Conservation (phyloP, 2,888 invertebrate genomes). For the Carterocephalus palaemon region DNA sequence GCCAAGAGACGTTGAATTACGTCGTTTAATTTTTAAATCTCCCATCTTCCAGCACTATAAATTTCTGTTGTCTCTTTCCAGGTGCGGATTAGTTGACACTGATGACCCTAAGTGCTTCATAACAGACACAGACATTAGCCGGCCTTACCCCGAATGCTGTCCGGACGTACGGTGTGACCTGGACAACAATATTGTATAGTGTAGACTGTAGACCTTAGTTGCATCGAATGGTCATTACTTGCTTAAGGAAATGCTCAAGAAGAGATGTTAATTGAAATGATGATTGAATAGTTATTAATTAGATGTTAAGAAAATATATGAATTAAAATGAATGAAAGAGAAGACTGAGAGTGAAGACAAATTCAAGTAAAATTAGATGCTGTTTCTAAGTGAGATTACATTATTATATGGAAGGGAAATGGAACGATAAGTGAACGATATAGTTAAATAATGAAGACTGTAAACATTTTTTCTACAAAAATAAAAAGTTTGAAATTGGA, state of each 20-base stretch:
- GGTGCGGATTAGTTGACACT: slow-evolving; percentile 47
- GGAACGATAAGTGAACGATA: no score
- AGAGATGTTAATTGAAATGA: neutral
- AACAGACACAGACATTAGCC: slow-evolving; percentile 43
- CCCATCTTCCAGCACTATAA: no score
- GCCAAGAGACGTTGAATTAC: no score
- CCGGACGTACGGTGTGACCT: slow-evolving; percentile 47
- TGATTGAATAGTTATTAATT: neutral
- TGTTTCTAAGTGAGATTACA: no score
- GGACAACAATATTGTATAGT: slow-evolving; percentile 44
- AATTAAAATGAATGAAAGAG: neutral
- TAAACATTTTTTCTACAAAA: no score
- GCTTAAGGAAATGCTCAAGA: slow-evolving; percentile 1
- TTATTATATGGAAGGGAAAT: no score
- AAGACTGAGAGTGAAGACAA: neutral
- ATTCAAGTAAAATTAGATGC: no score
- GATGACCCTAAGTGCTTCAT: slow-evolving; percentile 45
- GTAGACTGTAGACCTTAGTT: neutral
- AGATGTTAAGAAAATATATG: neutral
- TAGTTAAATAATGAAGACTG: no score
- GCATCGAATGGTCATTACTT: slow-evolving; percentile 15
- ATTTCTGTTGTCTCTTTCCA: no score
- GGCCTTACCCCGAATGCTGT: slow-evolving; percentile 57
- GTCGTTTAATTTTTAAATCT: no score
- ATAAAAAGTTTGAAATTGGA: no score